Base-by-base conservation (phyloP, 37 sponge, comb jelly and placozoan genomes). In the Crambe crambe region DNA sequence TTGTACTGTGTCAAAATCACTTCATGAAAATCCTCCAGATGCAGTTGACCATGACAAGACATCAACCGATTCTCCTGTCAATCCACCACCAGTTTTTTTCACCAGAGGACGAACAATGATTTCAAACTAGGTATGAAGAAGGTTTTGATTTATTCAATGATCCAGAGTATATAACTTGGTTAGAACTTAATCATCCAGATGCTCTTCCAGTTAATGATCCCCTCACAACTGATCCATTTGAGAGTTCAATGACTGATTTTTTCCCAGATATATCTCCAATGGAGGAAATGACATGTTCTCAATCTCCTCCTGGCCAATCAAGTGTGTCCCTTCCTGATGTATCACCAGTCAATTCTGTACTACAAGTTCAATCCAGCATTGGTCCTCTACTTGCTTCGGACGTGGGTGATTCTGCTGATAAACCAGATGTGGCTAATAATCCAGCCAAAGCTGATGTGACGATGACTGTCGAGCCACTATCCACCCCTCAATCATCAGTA, bases 41-140 rank as follows among this genome's bases (percentile, higher is more conserved):
- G n/a, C n/a, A n/a, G n/a, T n/a, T n/a, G n/a, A n/a, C n/a, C n/a
- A n/a, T n/a, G n/a, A n/a, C n/a, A n/a, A n/a, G n/a, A n/a, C n/a
- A 47, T 12, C 51, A 47, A 12, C 51, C 51, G 6, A 47, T 15
- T 47, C 51, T 47, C 51, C 51, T 15, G 51, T 15, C 6, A 15
- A 47, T 47, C 6, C 51, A n/a, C n/a, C n/a, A n/a, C n/a, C n/a
- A 54, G 18, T 10, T 20, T 20, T 54, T 54, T 54, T 54, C 56
- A 20, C 29, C 6, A 21, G 63, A 9, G 5, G 63, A 61, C 6
- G 63, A 61, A 20, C n/a, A 23, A 27, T 20, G 6, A 21, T 61
- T 29, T 61, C 63, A 61, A 61, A 61, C n/a, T 20, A 23, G 63
- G 18, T 61, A 29, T 61, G 63, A 61, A 61, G 63, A 61, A 20